These are phyloP conservation scores for Aptenodytes patagonicus DNA, from an alignment of 2,113 vertebrate species.

Conservation along the genomic window DNA sequence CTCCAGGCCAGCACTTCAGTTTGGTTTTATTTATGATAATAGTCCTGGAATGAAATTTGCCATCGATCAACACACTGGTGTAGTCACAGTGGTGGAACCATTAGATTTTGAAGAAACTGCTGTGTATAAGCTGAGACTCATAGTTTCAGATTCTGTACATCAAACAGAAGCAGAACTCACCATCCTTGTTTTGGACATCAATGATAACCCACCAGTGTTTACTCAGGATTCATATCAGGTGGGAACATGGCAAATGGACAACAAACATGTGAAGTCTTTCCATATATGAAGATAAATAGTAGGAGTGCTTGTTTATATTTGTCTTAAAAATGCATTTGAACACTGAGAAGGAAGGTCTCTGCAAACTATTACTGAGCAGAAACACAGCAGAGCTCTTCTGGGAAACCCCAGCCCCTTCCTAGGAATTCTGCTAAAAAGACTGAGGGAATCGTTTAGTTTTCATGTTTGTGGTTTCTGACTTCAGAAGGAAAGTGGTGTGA, in stretches of 20 bases:
- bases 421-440: background rate
- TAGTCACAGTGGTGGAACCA: conserved; percentile 72
- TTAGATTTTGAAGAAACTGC: conserved; percentile 85
- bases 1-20: conserved; percentile 80
- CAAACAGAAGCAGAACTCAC: conserved; percentile 75
- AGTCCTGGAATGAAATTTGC: conserved; percentile 77
- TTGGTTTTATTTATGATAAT: conserved; percentile 75
- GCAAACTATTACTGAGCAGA: background rate
- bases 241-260: background rate
- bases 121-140: conserved; percentile 72
- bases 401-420: background rate
- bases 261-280: background rate
- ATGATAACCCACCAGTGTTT: conserved; percentile 90
- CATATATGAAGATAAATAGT: background rate
- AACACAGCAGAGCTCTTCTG: background rate
- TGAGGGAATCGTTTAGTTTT: background rate
- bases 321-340: background rate
- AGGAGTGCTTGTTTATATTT: background rate
- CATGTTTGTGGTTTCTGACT: background rate
- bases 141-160: conserved; percentile 84
- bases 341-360: background rate
- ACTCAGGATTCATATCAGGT: conserved; percentile 85
- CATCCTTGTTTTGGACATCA: conserved; percentile 83
- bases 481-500: background rate
- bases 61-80: conserved; percentile 79